Conservation (phyloP, 92 coral and sea anemone genomes). For the Siderastrea radians region DNA sequence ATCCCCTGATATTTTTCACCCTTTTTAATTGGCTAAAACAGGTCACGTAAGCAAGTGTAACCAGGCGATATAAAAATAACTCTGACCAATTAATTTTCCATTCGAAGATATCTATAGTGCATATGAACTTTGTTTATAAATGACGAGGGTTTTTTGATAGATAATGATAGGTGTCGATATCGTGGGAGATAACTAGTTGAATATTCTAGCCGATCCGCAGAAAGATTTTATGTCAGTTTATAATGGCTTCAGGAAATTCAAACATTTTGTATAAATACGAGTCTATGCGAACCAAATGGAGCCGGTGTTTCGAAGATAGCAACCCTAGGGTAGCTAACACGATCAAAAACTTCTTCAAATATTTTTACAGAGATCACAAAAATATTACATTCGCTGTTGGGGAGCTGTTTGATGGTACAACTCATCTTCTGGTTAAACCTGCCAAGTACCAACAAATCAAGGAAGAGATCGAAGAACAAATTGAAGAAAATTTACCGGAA, state of each 20-base stretch:
- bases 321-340: neutral
- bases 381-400: slow-evolving; percentile 56
- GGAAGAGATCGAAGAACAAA: slow-evolving; percentile 51
- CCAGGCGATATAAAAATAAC: no score
- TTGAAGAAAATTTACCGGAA: slow-evolving; percentile 33
- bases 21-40: no score
- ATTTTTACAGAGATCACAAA: slow-evolving; percentile 54
- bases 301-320: slow-evolving; percentile 18
- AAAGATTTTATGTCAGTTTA: neutral
- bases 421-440: slow-evolving; percentile 46
- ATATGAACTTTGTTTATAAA: no score
- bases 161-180: neutral
- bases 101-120: no score
- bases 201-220: no score
- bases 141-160: no score
- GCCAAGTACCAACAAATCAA: slow-evolving; percentile 61
- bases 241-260: slow-evolving; percentile 3
- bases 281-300: slow-evolving; percentile 46
- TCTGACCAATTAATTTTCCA: no score
- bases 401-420: slow-evolving; percentile 54
- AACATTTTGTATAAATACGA: slow-evolving; percentile 53
- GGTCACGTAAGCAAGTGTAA: no score
- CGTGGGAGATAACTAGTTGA: neutral
- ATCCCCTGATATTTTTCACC: no score
- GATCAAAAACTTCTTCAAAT: slow-evolving; percentile 50